Conservation (phyloP, 2,797 vertebrate genomes). For the Hypotaenidia okinawae region DNA sequence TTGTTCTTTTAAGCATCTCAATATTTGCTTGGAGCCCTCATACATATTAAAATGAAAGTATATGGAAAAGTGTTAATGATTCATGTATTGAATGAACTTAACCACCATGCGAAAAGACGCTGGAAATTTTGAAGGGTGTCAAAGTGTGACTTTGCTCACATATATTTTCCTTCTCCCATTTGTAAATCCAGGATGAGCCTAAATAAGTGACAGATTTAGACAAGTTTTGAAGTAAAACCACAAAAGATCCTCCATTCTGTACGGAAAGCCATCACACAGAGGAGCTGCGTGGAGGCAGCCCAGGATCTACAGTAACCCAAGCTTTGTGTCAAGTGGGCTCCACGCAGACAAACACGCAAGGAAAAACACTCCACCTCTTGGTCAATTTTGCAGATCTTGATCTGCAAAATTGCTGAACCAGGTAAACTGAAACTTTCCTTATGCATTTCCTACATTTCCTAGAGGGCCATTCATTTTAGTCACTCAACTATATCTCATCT, state of each 20-base stretch:
- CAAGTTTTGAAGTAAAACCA: not conserved
- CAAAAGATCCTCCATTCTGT: not conserved
- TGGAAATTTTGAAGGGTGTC: not conserved
- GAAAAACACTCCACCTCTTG: not conserved
- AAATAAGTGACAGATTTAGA: not conserved
- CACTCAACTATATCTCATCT: not conserved
- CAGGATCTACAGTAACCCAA: not conserved
- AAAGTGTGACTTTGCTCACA: not conserved
- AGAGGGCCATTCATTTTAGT: not conserved
- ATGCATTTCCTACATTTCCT: not conserved
- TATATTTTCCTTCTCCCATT: not conserved
- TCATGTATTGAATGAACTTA: not conserved
- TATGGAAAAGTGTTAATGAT: slow-evolving; percentile 15
- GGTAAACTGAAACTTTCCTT: not conserved
- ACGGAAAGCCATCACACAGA: not conserved
- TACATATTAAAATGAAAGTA: not conserved
- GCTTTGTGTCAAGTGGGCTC: not conserved
- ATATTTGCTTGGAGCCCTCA: not conserved
- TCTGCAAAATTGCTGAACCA: slow-evolving; percentile 14
- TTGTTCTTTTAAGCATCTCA: not conserved
- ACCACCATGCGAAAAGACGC: not conserved
- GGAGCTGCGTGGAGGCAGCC: not conserved
- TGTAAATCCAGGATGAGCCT: not conserved
- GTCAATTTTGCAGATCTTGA: not conserved
- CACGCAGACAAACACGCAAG: not conserved